Evolutionary conservation across 2,113 vertebrate genomes (phyloP).

Genomic region (Dolichallabes microphthalmus): DNA sequence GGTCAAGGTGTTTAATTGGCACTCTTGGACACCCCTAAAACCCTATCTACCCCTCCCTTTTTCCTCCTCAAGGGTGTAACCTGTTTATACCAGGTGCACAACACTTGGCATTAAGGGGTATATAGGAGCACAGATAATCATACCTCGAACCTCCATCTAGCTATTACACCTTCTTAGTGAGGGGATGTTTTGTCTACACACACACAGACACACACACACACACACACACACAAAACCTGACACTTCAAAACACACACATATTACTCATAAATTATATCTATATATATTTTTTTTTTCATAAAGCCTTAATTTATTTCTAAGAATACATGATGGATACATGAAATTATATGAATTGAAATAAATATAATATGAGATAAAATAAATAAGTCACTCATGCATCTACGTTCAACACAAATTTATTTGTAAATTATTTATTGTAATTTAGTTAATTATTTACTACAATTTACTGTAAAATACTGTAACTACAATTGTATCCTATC

Average conservation of each 20-base stretch:
- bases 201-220: conserved; percentile 27
- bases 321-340: not conserved
- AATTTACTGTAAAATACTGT: too few species aligned
- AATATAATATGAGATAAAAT: not conserved
- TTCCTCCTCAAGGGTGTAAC: conserved; percentile 61
- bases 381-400: too few species aligned
- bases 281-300: not conserved
- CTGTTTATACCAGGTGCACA: conserved; percentile 72
- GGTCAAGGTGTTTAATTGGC: conserved; percentile 67
- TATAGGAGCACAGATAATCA: conserved; percentile 69
- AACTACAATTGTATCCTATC: not conserved
- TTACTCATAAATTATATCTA: not conserved
- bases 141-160: conserved; percentile 61
- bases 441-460: too few species aligned
- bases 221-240: not conserved
- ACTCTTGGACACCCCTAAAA: conserved; percentile 55
- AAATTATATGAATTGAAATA: too few species aligned
- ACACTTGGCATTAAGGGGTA: conserved; percentile 65
- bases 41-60: not conserved
- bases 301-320: not conserved
- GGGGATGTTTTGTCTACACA: conserved; percentile 46
- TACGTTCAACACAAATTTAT: too few species aligned
- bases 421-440: too few species aligned
- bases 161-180: conserved; percentile 58
- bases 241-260: not conserved